Conservation (phyloP, 2,888 invertebrate genomes). For the Lacanobia wlatinum region DNA sequence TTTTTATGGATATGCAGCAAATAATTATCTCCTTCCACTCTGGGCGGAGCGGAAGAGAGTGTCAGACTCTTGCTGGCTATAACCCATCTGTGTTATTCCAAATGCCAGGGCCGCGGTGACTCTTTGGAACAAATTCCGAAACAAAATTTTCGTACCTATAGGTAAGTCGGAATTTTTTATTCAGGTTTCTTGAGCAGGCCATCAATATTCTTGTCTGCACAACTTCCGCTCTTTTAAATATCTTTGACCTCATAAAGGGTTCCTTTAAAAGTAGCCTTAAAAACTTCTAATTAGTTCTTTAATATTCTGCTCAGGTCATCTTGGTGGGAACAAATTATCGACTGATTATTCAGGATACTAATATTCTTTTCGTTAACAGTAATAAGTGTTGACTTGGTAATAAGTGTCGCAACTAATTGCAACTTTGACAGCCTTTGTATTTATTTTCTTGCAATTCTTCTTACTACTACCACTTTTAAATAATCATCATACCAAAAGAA, state of each 20-base stretch:
- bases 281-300: constrained; percentile 30
- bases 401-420: constrained; percentile 14
- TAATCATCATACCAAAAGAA: too few relatives aligned
- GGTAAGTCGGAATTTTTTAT: not conserved
- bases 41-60: too few relatives aligned
- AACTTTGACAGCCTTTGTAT: not conserved
- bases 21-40: too few relatives aligned
- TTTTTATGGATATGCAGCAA: too few relatives aligned
- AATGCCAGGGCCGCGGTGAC: too few relatives aligned
- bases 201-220: constrained; percentile 36
- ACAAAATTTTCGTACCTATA: too few relatives aligned
- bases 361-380: not conserved
- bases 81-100: too few relatives aligned
- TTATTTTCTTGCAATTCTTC: not conserved
- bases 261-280: constrained; percentile 21
- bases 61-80: too few relatives aligned
- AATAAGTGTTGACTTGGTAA: constrained; percentile 16
- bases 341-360: constrained; percentile 4
- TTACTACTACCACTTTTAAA: not conserved
- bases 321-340: not conserved
- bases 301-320: constrained; percentile 13
- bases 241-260: constrained; percentile 25
- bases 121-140: too few relatives aligned
- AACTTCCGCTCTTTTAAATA: constrained; percentile 32
- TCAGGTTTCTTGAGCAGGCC: not conserved